Evolutionary conservation across 2,888 invertebrate genomes (phyloP).

Genomic region (Acanthosepion pharaonis): DNA sequence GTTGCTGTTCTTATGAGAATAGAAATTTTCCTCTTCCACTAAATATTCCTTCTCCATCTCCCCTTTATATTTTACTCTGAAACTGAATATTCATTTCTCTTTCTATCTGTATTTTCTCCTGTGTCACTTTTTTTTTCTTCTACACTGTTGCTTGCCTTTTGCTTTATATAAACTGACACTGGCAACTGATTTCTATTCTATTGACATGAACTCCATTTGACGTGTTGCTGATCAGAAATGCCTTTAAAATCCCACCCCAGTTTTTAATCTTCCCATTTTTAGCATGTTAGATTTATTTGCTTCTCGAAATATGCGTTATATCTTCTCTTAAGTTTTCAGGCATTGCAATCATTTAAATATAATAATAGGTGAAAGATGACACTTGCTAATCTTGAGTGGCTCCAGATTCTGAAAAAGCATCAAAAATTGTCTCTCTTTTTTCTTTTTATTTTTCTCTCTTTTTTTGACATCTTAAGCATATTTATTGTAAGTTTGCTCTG

Average conservation of each 20-base stretch:
- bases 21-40: background rate
- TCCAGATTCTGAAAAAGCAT: background rate
- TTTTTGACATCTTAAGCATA: background rate
- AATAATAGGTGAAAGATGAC: background rate
- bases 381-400: background rate
- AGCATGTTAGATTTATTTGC: background rate
- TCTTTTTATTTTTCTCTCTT: background rate
- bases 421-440: background rate
- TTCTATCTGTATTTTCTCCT: background rate
- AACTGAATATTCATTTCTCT: background rate
- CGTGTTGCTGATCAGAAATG: background rate
- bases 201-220: background rate
- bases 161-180: background rate
- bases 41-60: background rate
- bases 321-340: background rate
- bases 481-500: background rate
- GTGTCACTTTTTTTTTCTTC: background rate
- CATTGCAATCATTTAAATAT: background rate
- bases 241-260: background rate
- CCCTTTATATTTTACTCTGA: background rate
- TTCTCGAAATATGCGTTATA: background rate
- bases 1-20: background rate
- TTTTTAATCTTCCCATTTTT: background rate
- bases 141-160: background rate
- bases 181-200: background rate